Evolutionary conservation across 2,113 vertebrate genomes (phyloP).

Genomic region (Dipodomys stephensi): DNA sequence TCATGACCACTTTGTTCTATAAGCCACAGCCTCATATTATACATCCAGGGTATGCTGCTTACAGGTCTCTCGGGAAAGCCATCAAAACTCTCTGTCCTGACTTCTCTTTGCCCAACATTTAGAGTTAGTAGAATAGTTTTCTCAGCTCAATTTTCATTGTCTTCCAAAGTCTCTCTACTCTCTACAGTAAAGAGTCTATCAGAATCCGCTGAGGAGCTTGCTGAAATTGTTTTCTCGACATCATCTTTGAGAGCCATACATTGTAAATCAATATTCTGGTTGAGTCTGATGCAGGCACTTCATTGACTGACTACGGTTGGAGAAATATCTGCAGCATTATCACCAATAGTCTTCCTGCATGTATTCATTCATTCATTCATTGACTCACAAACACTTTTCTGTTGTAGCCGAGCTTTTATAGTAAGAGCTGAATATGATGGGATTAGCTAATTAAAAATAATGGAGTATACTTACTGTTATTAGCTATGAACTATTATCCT

Average conservation of each 20-base stretch:
- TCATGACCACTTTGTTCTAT: neutral
- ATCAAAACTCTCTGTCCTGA: neutral
- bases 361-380: neutral
- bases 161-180: neutral
- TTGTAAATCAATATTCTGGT: neutral
- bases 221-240: neutral
- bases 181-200: neutral
- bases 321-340: neutral
- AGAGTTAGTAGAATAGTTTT: neutral
- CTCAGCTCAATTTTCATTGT: neutral
- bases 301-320: neutral
- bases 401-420: neutral
- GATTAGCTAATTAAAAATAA: constrained; percentile 17
- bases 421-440: neutral
- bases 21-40: neutral
- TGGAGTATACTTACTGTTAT: neutral
- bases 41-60: neutral
- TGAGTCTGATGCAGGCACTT: neutral
- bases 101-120: neutral
- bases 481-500: constrained; percentile 5
- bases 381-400: constrained; percentile 18
- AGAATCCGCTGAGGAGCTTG: neutral
- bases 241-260: neutral
- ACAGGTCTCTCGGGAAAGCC: neutral
- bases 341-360: neutral